Evolutionary conservation across 1,140 invertebrate genomes (phyloP).

Genomic region (Macrosteles quadrilineatus): DNA sequence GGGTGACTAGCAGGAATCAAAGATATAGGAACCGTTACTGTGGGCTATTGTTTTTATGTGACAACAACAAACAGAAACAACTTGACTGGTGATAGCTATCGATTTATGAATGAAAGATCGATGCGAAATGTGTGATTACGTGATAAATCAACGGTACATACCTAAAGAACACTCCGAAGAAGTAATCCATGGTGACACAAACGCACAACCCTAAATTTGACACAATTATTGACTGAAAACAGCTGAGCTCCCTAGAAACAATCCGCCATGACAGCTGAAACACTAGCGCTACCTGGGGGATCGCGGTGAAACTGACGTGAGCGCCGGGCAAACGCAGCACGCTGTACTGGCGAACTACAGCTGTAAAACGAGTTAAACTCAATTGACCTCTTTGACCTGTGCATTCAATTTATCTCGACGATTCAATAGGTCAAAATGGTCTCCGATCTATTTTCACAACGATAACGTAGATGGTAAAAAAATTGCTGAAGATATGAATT

Average conservation of each 20-base stretch:
- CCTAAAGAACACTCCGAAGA: neutral
- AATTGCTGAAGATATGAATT: no score
- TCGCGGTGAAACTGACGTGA: neutral
- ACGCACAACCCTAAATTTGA: constrained; percentile 15
- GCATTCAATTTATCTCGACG: constrained; percentile 6
- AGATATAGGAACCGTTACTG: no score
- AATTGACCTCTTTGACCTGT: constrained; percentile 5
- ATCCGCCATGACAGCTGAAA: constrained; percentile 7
- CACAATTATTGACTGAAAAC: constrained; percentile 24
- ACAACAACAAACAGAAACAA: no score
- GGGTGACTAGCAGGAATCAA: no score
- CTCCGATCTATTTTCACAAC: no score
- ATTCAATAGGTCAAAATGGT: neutral
- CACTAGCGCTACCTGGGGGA: neutral
- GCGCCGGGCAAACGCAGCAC: neutral
- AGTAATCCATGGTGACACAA: neutral
- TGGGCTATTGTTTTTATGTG: no score
- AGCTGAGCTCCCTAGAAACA: constrained; percentile 7
- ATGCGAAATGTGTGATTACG: neutral
- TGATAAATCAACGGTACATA: neutral
- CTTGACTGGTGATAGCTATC: no score
- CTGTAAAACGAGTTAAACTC: neutral
- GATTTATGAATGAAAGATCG: constrained; percentile 4
- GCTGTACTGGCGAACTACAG: neutral
- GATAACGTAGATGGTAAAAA: no score